These are phyloP conservation scores for Hydriomena furcata DNA, from an alignment of 2,888 invertebrate species.

Conservation along the genomic window DNA sequence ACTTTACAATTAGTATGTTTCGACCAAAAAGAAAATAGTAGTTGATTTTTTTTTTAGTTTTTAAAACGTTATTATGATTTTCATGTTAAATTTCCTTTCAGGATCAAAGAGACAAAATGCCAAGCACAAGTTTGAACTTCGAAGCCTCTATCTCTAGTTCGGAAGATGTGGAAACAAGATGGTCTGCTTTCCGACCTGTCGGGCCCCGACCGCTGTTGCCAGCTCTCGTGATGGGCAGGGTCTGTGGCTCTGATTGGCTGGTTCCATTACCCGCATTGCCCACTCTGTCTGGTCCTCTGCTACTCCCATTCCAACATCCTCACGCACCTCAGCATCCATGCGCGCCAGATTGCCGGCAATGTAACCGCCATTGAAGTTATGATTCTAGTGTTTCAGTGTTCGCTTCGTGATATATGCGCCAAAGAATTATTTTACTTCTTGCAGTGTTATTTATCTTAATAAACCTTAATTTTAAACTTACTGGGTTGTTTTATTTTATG, in stretches of 20 bases:
- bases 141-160: slow-evolving; percentile 69
- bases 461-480: slow-evolving; percentile 9
- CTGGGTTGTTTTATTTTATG: neutral
- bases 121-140: slow-evolving; percentile 48
- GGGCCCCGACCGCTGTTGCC: slow-evolving; percentile 73
- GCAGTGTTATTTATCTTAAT: slow-evolving; percentile 33
- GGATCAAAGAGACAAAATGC: slow-evolving; percentile 63
- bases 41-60: too few species aligned
- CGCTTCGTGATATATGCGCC: slow-evolving; percentile 20
- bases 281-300: slow-evolving; percentile 62
- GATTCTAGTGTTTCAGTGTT: neutral
- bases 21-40: too few species aligned
- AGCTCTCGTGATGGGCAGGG: slow-evolving; percentile 77
- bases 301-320: slow-evolving; percentile 71
- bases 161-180: slow-evolving; percentile 63
- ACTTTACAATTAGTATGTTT: too few species aligned
- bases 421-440: slow-evolving; percentile 34
- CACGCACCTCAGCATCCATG: slow-evolving; percentile 63
- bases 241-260: slow-evolving; percentile 79
- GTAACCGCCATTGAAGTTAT: slow-evolving; percentile 61
- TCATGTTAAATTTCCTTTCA: slow-evolving; percentile 39
- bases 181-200: slow-evolving; percentile 79
- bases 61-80: too few species aligned
- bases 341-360: slow-evolving; percentile 75
- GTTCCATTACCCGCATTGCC: slow-evolving; percentile 74